Evolutionary conservation across 1,140 invertebrate genomes (phyloP).

Genomic region (Acromyrmex echinatior): DNA sequence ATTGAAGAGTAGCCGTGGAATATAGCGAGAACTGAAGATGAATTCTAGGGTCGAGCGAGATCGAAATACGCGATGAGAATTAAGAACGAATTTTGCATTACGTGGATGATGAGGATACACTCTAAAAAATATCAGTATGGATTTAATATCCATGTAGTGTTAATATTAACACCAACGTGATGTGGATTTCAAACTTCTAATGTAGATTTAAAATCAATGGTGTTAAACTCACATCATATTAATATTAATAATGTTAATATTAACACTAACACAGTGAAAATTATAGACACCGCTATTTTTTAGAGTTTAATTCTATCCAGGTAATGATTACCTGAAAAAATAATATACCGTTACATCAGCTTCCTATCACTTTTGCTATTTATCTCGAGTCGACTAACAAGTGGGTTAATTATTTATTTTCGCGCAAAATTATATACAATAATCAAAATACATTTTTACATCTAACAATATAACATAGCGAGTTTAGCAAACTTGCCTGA

Average conservation of each 20-base stretch:
- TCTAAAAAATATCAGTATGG: too few relatives aligned
- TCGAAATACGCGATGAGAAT: conserved; percentile 65
- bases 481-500: conserved; percentile 18
- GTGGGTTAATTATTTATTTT: background rate
- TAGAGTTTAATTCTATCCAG: background rate
- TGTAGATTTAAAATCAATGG: too few relatives aligned
- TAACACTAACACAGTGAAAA: too few relatives aligned
- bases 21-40: conserved; percentile 66
- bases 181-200: too few relatives aligned
- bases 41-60: conserved; percentile 61
- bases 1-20: conserved; percentile 71
- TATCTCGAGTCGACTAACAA: background rate
- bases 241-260: too few relatives aligned
- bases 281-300: too few relatives aligned
- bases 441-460: background rate
- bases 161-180: too few relatives aligned
- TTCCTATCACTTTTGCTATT: conserved; percentile 1
- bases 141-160: too few relatives aligned
- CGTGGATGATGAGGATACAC: background rate
- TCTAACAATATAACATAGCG: background rate
- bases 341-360: background rate
- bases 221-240: too few relatives aligned
- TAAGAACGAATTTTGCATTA: conserved; percentile 32
- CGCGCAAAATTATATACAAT: background rate
- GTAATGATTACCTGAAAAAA: background rate